A percentile compares a stretch with the other conserved stretches of the same genome.
Evolutionary conservation across 2,113 vertebrate genomes (phyloP).

Genomic region (Carassius gibelio): DNA sequence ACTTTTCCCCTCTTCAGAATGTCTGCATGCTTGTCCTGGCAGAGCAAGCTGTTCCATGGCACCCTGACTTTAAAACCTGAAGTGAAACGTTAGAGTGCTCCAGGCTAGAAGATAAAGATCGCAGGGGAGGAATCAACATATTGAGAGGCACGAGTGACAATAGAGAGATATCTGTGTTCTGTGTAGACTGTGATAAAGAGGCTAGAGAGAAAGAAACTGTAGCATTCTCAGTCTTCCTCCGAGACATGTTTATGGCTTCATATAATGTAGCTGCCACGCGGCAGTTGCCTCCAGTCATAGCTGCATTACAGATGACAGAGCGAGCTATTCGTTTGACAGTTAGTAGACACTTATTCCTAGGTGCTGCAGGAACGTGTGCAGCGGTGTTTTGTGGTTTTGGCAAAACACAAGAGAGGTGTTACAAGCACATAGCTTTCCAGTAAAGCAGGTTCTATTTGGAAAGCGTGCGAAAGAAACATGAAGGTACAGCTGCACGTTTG

Average conservation of each 20-base stretch:
- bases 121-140: conserved; percentile 26
- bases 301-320: conserved; percentile 53
- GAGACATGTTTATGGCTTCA: conserved; percentile 65
- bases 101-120: conserved; percentile 33
- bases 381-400: not conserved
- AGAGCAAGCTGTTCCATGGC: conserved; percentile 24
- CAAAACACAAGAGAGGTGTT: not conserved
- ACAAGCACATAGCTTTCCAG: not conserved
- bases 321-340: conserved; percentile 56
- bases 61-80: conserved; percentile 28
- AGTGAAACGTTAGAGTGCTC: conserved; percentile 21
- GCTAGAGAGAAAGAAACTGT: conserved; percentile 22
- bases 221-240: conserved; percentile 58
- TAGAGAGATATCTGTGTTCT: conserved; percentile 49
- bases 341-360: not conserved
- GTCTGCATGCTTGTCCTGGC: not conserved
- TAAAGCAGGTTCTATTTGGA: not conserved
- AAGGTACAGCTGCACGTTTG: not conserved
- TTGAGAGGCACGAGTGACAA: conserved; percentile 46
- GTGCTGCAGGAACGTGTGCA: not conserved
- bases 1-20: not conserved
- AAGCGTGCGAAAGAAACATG: not conserved
- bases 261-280: conserved; percentile 57
- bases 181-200: not conserved
- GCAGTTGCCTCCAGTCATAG: conserved; percentile 50